Conservation (phyloP, 2,888 invertebrate genomes). For the Scaptomyza polygonia region DNA sequence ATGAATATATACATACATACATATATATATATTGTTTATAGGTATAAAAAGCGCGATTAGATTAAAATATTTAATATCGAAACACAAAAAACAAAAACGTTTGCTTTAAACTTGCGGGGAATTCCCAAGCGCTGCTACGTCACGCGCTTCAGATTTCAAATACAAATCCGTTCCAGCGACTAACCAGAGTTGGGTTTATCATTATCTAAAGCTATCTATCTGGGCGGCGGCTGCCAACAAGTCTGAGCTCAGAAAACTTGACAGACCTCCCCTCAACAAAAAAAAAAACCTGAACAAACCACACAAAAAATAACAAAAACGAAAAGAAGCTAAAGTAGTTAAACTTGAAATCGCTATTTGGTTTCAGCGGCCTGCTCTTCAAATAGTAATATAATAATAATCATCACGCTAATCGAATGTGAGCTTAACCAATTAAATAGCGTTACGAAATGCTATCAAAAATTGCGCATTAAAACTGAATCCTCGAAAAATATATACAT, state of each 20-base stretch:
- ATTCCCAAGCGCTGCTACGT: constrained; percentile 70
- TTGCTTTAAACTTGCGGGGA: constrained; percentile 71
- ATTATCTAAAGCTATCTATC: constrained; percentile 45
- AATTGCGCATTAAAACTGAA: constrained; percentile 37
- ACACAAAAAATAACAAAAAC: constrained; percentile 6
- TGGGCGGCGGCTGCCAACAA: constrained; percentile 52
- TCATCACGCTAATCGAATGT: constrained; percentile 50
- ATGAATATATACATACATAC: constrained; percentile 11
- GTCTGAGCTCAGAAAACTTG: constrained; percentile 49
- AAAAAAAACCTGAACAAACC: neutral
- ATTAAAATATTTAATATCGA: constrained; percentile 55
- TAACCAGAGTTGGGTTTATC: constrained; percentile 21
- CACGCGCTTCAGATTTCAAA: constrained; percentile 55
- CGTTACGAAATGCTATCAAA: constrained; percentile 24
- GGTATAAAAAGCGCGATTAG: constrained; percentile 20
- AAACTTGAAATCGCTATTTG: constrained; percentile 50
- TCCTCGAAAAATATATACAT: neutral
- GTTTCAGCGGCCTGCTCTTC: constrained; percentile 18
- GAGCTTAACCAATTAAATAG: constrained; percentile 37
- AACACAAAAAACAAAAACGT: constrained; percentile 49
- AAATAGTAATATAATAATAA: constrained; percentile 31
- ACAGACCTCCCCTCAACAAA: constrained; percentile 21
- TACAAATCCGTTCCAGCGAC: constrained; percentile 38
- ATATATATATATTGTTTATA: constrained; percentile 23
- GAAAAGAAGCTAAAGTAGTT: constrained; percentile 43